Conservation (phyloP, 2,888 invertebrate genomes). For the Cataglyphis albicans region DNA sequence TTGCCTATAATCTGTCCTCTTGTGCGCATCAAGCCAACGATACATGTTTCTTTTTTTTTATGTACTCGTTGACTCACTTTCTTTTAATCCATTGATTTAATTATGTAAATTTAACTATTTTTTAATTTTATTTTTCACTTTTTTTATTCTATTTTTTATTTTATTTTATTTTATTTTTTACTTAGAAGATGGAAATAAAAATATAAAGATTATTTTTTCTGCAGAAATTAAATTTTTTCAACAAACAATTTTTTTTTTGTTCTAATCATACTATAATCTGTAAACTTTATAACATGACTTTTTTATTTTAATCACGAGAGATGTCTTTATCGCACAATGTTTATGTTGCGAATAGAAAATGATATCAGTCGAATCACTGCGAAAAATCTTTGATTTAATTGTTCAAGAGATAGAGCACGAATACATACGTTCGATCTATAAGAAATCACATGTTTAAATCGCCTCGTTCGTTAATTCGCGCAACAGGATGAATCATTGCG, state of each 20-base stretch:
- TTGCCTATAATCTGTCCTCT: slow-evolving; percentile 54
- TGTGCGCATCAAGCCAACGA: slow-evolving; percentile 10
- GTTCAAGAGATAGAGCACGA: neutral
- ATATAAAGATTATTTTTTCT: neutral
- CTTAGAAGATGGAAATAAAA: neutral
- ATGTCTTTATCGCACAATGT: neutral
- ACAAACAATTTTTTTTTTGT: neutral
- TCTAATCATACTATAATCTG: neutral
- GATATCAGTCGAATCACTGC: neutral
- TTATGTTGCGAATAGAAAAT: neutral
- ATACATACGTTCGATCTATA: neutral
- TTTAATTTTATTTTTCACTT: neutral
- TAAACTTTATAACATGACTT: neutral
- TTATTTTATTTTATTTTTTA: neutral
- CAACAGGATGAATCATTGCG: slow-evolving; percentile 22
- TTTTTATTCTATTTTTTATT: neutral
- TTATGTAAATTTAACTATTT: neutral
- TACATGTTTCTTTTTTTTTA: neutral
- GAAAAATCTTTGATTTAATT: neutral
- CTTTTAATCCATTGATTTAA: neutral
- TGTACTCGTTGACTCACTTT: neutral
- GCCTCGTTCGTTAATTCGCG: neutral
- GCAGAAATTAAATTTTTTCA: neutral
- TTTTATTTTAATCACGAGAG: neutral
- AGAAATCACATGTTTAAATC: slow-evolving; percentile 18